Evolutionary conservation across 53 echinoderm and acorn worm genomes (phyloP).

Genomic region (Henricia sp.): DNA sequence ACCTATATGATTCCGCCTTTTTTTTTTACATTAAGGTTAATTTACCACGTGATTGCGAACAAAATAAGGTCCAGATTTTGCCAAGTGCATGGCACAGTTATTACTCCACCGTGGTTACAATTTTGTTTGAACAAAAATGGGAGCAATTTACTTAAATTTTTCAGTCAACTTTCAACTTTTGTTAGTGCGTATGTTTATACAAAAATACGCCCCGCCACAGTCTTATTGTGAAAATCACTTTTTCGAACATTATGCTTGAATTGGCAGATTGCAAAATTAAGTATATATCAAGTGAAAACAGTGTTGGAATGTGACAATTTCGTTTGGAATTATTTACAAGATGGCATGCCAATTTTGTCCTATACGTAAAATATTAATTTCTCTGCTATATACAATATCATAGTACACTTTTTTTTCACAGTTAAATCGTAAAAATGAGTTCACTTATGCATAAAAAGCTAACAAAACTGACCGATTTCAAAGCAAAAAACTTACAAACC

Average conservation of each 20-base stretch:
- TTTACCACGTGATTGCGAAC: too few relatives aligned
- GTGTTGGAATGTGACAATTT: conserved; percentile 13
- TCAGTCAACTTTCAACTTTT: neutral
- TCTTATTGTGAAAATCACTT: neutral
- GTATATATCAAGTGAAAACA: neutral
- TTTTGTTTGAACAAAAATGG: neutral
- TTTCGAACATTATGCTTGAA: too few relatives aligned
- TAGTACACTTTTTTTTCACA: conserved; percentile 26
- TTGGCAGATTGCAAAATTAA: too few relatives aligned
- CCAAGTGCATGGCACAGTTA: too few relatives aligned
- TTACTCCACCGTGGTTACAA: neutral
- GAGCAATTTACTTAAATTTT: neutral
- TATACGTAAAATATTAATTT: too few relatives aligned
- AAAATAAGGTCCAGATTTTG: too few relatives aligned
- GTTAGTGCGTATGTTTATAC: neutral
- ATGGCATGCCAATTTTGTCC: conserved; percentile 9
- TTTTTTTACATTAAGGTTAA: too few relatives aligned
- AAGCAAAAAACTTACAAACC: too few relatives aligned
- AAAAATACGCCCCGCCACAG: neutral
- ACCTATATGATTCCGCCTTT: too few relatives aligned
- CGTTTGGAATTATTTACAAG: conserved; percentile 3
- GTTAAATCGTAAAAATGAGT: neutral
- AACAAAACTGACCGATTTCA: too few relatives aligned
- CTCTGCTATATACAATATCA: conserved; percentile 43
- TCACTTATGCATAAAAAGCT: too few relatives aligned